Percentiles rank a stretch among this genome's conserved stretches.
Conservation (phyloP, 2,797 vertebrate genomes). For the Scleropages formosus region DNA sequence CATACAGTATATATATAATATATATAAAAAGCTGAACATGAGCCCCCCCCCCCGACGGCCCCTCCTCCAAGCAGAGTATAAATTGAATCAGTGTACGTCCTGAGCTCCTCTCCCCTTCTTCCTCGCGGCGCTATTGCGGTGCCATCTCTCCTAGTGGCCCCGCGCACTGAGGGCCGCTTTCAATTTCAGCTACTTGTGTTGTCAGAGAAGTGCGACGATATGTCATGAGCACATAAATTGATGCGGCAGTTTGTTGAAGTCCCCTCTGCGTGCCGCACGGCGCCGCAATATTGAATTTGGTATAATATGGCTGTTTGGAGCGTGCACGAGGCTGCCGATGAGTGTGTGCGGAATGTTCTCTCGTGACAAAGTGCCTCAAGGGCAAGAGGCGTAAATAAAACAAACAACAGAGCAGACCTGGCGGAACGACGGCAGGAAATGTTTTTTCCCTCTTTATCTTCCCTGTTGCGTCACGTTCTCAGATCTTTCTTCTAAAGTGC, state of each 20-base stretch:
- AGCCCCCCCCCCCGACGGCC: neutral
- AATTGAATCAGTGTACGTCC: slow-evolving; percentile 21
- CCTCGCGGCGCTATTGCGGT: neutral
- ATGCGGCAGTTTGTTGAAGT: slow-evolving; percentile 13
- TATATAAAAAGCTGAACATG: slow-evolving; percentile 9
- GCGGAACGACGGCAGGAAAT: no score
- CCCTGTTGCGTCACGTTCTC: no score
- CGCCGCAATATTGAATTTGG: slow-evolving; percentile 4
- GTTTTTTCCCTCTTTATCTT: no score
- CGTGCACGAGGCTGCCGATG: neutral
- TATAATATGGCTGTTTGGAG: slow-evolving; percentile 15
- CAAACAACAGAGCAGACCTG: neutral
- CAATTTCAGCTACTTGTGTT: slow-evolving; percentile 19
- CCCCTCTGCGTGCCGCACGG: slow-evolving; percentile 1
- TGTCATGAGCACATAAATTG: slow-evolving; percentile 14
- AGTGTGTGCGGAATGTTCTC: neutral
- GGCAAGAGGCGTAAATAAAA: neutral
- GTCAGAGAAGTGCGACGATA: slow-evolving; percentile 15
- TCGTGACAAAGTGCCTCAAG: neutral
- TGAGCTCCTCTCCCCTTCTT: neutral
- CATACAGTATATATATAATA: slow-evolving; percentile 5
- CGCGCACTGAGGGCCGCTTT: neutral
- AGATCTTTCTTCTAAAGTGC: no score
- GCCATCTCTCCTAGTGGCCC: neutral
- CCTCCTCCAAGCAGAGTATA: neutral